Conservation (phyloP, 2,888 invertebrate species). For the Copidosoma aretas region DNA sequence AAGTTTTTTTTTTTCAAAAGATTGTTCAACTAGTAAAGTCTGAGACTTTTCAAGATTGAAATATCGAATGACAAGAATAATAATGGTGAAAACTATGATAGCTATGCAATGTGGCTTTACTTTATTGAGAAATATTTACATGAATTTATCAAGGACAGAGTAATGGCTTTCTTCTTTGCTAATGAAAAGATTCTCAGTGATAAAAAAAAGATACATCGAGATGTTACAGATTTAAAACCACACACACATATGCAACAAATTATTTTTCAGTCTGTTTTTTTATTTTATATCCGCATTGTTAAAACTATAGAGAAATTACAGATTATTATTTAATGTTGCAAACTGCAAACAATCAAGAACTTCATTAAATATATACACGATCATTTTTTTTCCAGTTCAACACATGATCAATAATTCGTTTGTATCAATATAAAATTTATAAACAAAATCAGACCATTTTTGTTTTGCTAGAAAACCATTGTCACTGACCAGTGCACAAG, state of each 20-base stretch:
- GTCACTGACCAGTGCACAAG: conserved; percentile 1
- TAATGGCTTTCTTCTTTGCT: conserved; percentile 8
- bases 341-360: conserved; percentile 34
- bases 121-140: conserved; percentile 18
- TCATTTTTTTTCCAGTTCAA: conserved; percentile 23
- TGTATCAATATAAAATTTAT: conserved; percentile 19
- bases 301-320: conserved; percentile 34
- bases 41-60: conserved; percentile 8
- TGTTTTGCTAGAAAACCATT: conserved; percentile 25
- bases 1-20: conserved; percentile 8
- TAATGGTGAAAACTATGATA: conserved; percentile 15
- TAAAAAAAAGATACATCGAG: conserved; percentile 35
- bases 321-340: conserved; percentile 32
- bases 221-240: conserved; percentile 34
- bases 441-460: conserved; percentile 21
- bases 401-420: conserved; percentile 29
- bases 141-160: conserved; percentile 15
- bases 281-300: conserved; percentile 21
- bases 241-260: conserved; percentile 32
- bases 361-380: conserved; percentile 38
- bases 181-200: conserved; percentile 15
- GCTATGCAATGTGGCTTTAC: conserved; percentile 11
- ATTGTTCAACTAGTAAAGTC: conserved; percentile 11
- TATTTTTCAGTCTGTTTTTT: conserved; percentile 41
- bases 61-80: conserved; percentile 18